phyloP scores from a whole-genome alignment of 2,797 vertebrate species.

The Acestrorhynchus altus region DNA sequence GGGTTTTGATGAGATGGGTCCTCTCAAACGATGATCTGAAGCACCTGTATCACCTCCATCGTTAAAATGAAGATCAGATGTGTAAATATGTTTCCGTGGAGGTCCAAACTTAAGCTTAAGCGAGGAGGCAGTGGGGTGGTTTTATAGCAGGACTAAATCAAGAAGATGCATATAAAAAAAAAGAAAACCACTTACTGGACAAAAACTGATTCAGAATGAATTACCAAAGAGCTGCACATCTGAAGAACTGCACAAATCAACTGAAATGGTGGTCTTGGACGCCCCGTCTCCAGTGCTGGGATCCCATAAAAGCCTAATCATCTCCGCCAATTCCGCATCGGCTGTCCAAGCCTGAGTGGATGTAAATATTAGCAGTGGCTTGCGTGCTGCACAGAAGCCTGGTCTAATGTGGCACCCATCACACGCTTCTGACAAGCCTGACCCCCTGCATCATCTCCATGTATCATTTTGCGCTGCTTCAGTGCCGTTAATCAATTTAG shows the following conservation, averaged over 20 bases:
- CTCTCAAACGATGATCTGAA: too few relatives aligned
- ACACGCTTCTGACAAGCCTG: slow-evolving; percentile 52
- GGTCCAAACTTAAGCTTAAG: too few relatives aligned
- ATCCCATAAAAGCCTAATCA: slow-evolving; percentile 54
- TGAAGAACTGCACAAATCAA: slow-evolving; percentile 38
- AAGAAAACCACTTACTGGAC: too few relatives aligned
- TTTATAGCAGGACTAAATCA: neutral
- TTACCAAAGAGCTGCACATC: neutral
- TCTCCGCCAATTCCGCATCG: neutral
- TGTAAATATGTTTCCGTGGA: too few relatives aligned
- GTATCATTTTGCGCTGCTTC: slow-evolving; percentile 98
- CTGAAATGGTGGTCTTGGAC: slow-evolving; percentile 36
- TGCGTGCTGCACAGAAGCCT: slow-evolving; percentile 30
- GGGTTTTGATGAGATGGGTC: too few relatives aligned
- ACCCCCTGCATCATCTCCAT: slow-evolving; percentile 85
- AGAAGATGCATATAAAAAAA: neutral
- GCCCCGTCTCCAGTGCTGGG: slow-evolving; percentile 29
- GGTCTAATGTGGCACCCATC: slow-evolving; percentile 57
- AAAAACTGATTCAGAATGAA: slow-evolving; percentile 12
- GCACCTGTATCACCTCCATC: too few relatives aligned
- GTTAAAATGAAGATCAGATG: too few relatives aligned
- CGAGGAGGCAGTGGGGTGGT: too few relatives aligned
- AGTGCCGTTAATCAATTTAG: slow-evolving; percentile 99
- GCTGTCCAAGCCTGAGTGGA: slow-evolving; percentile 53
- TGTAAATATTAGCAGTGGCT: slow-evolving; percentile 58